These are phyloP conservation scores for Isurus oxyrinchus DNA, from an alignment of 2,113 vertebrate species.

Conservation along the genomic window DNA sequence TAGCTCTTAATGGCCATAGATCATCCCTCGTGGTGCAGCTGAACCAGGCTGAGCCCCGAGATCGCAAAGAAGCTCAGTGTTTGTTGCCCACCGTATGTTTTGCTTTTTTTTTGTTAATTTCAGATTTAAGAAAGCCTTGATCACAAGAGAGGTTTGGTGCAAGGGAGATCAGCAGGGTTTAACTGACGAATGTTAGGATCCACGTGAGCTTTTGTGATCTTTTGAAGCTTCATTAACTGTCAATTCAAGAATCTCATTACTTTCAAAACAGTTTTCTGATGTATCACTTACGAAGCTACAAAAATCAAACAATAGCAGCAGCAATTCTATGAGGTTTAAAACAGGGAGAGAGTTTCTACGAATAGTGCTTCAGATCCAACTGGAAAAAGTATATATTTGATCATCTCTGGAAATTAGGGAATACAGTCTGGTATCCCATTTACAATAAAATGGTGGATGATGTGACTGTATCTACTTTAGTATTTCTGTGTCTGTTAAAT, in stretches of 20 bases:
- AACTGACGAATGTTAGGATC: slow-evolving; percentile 35
- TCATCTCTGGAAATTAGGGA: not conserved
- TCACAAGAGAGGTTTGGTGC: slow-evolving; percentile 35
- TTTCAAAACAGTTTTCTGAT: slow-evolving; percentile 29
- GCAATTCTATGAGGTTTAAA: slow-evolving; percentile 46
- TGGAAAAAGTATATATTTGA: not conserved
- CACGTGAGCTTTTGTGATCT: slow-evolving; percentile 40
- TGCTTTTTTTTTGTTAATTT: slow-evolving; percentile 55
- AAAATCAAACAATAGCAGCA: slow-evolving; percentile 44
- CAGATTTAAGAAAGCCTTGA: slow-evolving; percentile 46
- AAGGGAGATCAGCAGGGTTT: slow-evolving; percentile 38
- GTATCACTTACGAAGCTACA: slow-evolving; percentile 23
- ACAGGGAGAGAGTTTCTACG: not conserved
- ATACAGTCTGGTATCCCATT: not conserved
- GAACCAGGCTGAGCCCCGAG: slow-evolving; percentile 58
- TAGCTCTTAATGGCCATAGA: slow-evolving; percentile 61
- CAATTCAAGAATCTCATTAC: slow-evolving; percentile 23
- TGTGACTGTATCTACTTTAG: not conserved
- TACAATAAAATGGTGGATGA: not conserved
- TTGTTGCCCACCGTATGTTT: slow-evolving; percentile 50
- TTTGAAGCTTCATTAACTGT: slow-evolving; percentile 40
- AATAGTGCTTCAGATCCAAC: not conserved
- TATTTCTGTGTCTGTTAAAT: not conserved
- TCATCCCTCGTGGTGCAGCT: slow-evolving; percentile 57
- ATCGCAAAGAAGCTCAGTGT: slow-evolving; percentile 56